Conservation (phyloP, 2,888 invertebrate genomes). For the Ormia ochracea region DNA sequence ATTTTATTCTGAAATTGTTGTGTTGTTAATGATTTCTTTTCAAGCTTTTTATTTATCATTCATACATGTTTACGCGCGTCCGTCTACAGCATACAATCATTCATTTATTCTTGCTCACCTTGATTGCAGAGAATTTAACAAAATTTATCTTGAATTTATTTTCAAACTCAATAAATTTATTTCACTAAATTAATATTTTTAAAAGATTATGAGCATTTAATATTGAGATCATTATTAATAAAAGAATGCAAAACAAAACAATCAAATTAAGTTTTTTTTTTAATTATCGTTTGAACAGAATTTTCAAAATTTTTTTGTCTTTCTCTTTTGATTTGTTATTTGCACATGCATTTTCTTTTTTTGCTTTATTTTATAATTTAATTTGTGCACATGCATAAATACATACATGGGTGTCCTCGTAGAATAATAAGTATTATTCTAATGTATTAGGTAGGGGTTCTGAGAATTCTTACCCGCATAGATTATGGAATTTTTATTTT, state of each 20-base stretch:
- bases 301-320: background rate
- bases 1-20: conserved; percentile 4
- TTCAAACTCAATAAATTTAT: conserved; percentile 38
- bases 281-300: background rate
- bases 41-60: background rate
- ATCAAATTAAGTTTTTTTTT: background rate
- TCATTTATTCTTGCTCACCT: conserved; percentile 51
- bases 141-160: conserved; percentile 44
- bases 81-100: conserved; percentile 20
- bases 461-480: too few relatives aligned
- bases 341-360: background rate
- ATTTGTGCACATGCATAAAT: too few relatives aligned
- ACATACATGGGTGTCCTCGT: too few relatives aligned
- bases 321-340: background rate
- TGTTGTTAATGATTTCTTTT: conserved; percentile 35
- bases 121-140: conserved; percentile 47
- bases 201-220: conserved; percentile 20
- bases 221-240: background rate
- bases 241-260: background rate
- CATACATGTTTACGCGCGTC: background rate
- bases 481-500: too few relatives aligned
- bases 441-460: too few relatives aligned
- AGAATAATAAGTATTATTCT: too few relatives aligned
- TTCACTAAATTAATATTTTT: conserved; percentile 19
- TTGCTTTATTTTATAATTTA: background rate